Conservation (phyloP, 2,888 invertebrate genomes). For the Panzeria rudis region DNA sequence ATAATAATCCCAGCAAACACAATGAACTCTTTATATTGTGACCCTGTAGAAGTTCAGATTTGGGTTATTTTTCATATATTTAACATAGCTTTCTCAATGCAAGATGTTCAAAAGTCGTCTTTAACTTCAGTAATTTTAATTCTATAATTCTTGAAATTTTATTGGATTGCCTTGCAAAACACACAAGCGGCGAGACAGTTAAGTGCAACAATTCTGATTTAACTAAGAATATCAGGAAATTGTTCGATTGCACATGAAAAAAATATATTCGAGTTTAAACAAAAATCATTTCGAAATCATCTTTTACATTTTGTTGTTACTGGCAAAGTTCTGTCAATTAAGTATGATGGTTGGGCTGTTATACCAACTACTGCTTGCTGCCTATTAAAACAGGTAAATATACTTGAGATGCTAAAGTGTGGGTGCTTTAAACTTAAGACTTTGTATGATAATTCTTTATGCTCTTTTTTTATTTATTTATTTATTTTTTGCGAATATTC, state of each 20-base stretch:
- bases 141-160: background rate
- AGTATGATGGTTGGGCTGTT: constrained; percentile 9
- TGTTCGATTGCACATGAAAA: background rate
- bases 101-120: background rate
- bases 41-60: too few species aligned
- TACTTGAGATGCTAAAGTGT: constrained; percentile 41
- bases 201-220: constrained; percentile 66
- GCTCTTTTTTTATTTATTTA: background rate
- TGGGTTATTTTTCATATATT: too few species aligned
- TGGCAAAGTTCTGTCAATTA: constrained; percentile 57
- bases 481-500: constrained; percentile 48
- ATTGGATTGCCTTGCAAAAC: background rate
- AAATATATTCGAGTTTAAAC: background rate
- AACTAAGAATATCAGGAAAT: constrained; percentile 50
- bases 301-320: constrained; percentile 37
- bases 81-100: too few species aligned
- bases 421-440: constrained; percentile 61
- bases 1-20: too few species aligned
- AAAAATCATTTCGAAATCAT: constrained; percentile 35
- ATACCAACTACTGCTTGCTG: background rate
- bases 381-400: constrained; percentile 10
- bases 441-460: constrained; percentile 12
- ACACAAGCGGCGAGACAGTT: constrained; percentile 46
- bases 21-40: too few species aligned
- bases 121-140: background rate